Conservation (phyloP, 2,113 vertebrate genomes). For the Alligator mississippiensis region DNA sequence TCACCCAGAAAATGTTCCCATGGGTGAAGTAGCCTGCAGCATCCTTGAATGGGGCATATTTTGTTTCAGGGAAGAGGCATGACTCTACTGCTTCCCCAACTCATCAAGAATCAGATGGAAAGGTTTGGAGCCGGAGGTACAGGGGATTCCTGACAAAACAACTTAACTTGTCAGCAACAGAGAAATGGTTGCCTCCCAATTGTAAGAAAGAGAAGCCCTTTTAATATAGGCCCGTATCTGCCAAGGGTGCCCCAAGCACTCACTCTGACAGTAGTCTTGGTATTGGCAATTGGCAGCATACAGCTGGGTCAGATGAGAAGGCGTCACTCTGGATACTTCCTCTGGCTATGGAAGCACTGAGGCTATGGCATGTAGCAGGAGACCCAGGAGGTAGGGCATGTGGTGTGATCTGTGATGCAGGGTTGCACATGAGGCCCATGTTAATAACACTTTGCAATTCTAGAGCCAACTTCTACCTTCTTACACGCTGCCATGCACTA, state of each 20-base stretch:
- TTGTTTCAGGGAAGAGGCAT: background rate
- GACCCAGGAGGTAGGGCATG: background rate
- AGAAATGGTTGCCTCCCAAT: too few species aligned
- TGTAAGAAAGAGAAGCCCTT: background rate
- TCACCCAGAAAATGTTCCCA: background rate
- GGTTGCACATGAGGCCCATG: background rate
- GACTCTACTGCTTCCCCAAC: background rate
- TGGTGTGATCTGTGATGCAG: background rate
- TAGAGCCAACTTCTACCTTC: background rate
- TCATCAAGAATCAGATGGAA: too few species aligned
- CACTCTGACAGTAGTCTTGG: background rate
- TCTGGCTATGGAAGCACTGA: background rate
- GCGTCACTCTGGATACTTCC: background rate
- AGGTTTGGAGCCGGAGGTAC: too few species aligned
- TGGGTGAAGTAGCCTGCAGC: background rate
- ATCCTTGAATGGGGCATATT: background rate
- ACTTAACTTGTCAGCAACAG: too few species aligned
- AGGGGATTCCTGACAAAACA: too few species aligned
- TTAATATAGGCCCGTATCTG: background rate
- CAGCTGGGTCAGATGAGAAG: background rate
- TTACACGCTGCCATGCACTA: background rate
- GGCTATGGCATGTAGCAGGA: background rate
- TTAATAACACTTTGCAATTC: background rate
- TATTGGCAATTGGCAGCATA: background rate
- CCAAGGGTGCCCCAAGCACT: too few species aligned